phyloP scores from a whole-genome alignment of 2,113 vertebrate genomes.

The Zapornia atra region DNA sequence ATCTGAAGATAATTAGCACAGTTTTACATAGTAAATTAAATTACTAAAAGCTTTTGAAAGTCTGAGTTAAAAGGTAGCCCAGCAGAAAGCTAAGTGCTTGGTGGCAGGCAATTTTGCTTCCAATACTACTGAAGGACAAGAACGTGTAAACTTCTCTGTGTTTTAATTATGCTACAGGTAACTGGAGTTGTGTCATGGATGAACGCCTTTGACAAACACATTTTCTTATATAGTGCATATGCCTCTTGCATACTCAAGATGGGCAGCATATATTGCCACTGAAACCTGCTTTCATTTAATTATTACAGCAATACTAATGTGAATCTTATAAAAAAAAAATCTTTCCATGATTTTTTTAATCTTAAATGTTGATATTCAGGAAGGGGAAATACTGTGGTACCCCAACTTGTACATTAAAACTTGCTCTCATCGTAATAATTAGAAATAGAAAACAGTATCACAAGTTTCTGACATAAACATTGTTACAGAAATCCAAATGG shows the following conservation, averaged over 20 bases:
- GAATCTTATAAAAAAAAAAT: background rate
- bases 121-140: background rate
- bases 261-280: background rate
- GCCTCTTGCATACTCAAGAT: background rate
- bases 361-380: background rate
- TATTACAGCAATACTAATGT: background rate
- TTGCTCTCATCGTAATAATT: background rate
- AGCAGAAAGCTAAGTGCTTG: background rate
- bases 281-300: background rate
- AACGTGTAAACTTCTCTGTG: background rate
- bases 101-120: background rate
- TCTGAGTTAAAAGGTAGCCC: background rate
- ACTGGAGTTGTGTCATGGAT: background rate
- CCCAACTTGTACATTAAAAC: background rate
- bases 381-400: background rate
- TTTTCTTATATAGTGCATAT: background rate
- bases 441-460: background rate
- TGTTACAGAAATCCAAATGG: background rate
- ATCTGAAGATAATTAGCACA: background rate
- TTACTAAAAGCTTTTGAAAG: background rate
- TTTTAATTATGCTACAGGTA: background rate
- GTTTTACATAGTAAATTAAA: background rate
- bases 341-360: background rate
- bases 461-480: background rate
- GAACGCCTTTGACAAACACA: background rate